Evolutionary conservation across 2,888 invertebrate genomes (phyloP).

Genomic region (Trisateles emortualis): DNA sequence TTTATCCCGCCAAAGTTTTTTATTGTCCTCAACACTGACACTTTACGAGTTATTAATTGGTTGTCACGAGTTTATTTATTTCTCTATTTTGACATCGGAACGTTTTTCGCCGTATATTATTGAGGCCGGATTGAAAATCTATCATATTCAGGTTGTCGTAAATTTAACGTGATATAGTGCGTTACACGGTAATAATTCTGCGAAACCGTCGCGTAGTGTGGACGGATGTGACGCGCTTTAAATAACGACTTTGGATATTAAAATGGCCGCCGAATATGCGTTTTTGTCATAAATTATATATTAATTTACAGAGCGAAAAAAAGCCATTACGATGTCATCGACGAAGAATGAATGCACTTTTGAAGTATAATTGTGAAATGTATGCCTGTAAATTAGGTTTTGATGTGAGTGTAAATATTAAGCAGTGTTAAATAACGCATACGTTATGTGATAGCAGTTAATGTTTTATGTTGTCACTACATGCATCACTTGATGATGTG

Average conservation of each 20-base stretch:
- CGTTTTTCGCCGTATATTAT: slow-evolving; percentile 83
- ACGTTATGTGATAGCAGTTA: slow-evolving; percentile 15
- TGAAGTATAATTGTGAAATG: slow-evolving; percentile 30
- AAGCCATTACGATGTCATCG: slow-evolving; percentile 44
- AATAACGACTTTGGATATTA: slow-evolving; percentile 83
- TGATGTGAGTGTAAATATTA: slow-evolving; percentile 24
- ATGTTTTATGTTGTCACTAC: neutral
- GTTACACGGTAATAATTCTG: slow-evolving; percentile 84
- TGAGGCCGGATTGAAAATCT: slow-evolving; percentile 85
- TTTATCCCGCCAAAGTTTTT: slow-evolving; percentile 75
- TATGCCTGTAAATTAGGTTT: slow-evolving; percentile 32
- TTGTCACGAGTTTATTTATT: slow-evolving; percentile 86
- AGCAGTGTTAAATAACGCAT: slow-evolving; percentile 18
- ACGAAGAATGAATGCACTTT: slow-evolving; percentile 36
- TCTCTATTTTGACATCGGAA: slow-evolving; percentile 84
- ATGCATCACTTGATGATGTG: neutral
- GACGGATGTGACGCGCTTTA: slow-evolving; percentile 83
- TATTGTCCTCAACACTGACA: slow-evolving; percentile 82
- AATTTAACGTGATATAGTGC: slow-evolving; percentile 85
- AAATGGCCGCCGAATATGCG: slow-evolving; percentile 74
- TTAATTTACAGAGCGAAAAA: slow-evolving; percentile 50
- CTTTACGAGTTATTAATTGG: slow-evolving; percentile 87
- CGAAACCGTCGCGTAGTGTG: slow-evolving; percentile 81
- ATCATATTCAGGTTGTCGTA: slow-evolving; percentile 87
- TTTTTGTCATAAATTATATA: slow-evolving; percentile 59